Base-by-base conservation (phyloP, 2,888 invertebrate genomes). In the Phragmatobia fuliginosa region DNA sequence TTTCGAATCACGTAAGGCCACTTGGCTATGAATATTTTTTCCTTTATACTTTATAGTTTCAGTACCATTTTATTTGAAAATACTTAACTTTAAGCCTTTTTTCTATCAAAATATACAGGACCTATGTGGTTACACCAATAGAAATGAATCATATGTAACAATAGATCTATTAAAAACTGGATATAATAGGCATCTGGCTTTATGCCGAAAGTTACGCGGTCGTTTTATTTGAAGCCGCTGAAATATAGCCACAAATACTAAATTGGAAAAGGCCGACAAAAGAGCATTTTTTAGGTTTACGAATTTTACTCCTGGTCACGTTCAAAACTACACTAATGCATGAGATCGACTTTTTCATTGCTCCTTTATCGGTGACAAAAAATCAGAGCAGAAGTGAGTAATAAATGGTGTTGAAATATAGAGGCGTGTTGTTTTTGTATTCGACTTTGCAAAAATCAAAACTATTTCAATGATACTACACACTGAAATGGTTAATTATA, bases 381-480 rank as follows among this genome's bases (percentile, higher is more conserved):
- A 88, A 80, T 82, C 74, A 81, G 80, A 73, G 77, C 75, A 79
- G 76, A 87, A 87, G 81, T 86, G 85, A 82, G 84, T 88, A 91
- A 89, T 88, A 91, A 91, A 90, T 89, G 86, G 87, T 85, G 85
- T 86, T 81, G 85, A 86, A 86, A 87, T 82, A 86, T 86, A 86
- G 86, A 84, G 81, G 80, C 84, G 83, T 76, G 82, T 85, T 87
- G 85, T 90, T 88, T 90, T 88, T 90, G 85, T 89, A 87, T 88
- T 87, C 84, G 80, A 92, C 90, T 88, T 91, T 80, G 85, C 83
- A 91, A 89, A 90, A 91, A 91, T 90, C 91, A 86, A 87, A 88
- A 90, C 85, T 87, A 89, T 80, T 88, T 86, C n/a, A n/a, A n/a
- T n/a, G n/a, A n/a, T n/a, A n/a, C n/a, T n/a, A n/a, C n/a, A n/a